phyloP scores from a whole-genome alignment of 2,888 invertebrate species.

The Leptodirus hochenwartii region DNA sequence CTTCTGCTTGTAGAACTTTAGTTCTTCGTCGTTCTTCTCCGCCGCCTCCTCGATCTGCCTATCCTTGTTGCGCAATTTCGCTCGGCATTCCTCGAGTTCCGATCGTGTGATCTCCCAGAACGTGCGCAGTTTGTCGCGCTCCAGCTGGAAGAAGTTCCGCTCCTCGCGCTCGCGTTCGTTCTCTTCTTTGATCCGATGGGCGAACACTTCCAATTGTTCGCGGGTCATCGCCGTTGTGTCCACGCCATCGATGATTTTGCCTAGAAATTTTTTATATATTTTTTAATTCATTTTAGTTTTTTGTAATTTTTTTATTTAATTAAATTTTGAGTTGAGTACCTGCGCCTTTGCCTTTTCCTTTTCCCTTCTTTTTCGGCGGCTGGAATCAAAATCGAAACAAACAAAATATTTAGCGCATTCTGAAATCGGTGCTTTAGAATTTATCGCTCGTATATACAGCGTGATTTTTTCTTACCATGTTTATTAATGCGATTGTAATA shows the following conservation, averaged over 20 bases:
- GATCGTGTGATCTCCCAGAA: conserved; percentile 92
- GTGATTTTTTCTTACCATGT: too few relatives aligned
- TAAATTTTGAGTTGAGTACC: conserved; percentile 7
- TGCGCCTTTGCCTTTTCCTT: conserved; percentile 11
- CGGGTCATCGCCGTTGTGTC: conserved; percentile 84
- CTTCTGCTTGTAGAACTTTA: conserved; percentile 81
- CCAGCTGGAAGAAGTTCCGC: conserved; percentile 86
- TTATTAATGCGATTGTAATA: too few relatives aligned
- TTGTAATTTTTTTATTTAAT: not conserved
- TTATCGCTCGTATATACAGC: too few relatives aligned
- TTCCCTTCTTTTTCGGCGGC: conserved; percentile 15
- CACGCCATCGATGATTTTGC: conserved; percentile 61
- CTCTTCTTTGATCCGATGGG: conserved; percentile 70
- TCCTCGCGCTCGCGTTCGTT: conserved; percentile 89
- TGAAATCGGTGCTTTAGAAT: too few relatives aligned
- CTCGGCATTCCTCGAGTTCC: conserved; percentile 70
- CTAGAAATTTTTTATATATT: conserved; percentile 5
- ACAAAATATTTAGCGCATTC: too few relatives aligned
- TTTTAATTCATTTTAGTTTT: not conserved
- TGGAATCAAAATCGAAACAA: conserved; percentile 12
- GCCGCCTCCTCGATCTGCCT: conserved; percentile 75
- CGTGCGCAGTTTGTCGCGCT: conserved; percentile 82
- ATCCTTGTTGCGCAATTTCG: conserved; percentile 52
- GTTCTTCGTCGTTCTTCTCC: conserved; percentile 71
- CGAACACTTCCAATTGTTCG: conserved; percentile 82